Evolutionary conservation across 2,797 vertebrate genomes (phyloP).

Genomic region (Hozukius guyotensis): DNA sequence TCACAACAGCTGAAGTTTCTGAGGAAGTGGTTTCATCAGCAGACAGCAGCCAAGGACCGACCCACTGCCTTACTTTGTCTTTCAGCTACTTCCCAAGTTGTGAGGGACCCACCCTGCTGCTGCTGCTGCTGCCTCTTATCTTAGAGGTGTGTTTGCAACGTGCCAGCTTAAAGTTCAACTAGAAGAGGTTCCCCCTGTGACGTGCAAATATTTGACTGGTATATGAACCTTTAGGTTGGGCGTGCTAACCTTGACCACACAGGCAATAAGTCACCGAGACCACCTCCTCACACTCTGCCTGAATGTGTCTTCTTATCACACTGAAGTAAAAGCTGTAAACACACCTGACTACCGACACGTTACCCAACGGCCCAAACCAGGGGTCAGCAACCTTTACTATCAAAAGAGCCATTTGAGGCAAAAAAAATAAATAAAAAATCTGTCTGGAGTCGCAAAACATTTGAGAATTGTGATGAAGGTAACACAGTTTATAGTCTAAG

Average conservation of each 20-base stretch:
- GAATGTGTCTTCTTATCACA: background rate
- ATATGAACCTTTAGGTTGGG: background rate
- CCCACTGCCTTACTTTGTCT: constrained; percentile 36
- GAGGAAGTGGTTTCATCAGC: background rate
- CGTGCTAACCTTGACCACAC: constrained; percentile 27
- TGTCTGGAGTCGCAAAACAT: no score
- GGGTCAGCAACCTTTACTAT: no score
- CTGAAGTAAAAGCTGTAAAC: background rate
- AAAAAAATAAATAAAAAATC: no score
- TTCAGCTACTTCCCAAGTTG: background rate
- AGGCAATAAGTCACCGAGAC: background rate
- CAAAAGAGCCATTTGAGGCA: no score
- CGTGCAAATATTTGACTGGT: constrained; percentile 45
- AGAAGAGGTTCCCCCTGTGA: constrained; percentile 1
- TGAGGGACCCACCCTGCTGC: constrained; percentile 27
- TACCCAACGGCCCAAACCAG: no score
- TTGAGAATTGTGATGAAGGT: no score
- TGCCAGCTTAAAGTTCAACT: constrained; percentile 43
- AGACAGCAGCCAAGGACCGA: background rate
- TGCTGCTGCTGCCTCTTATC: background rate
- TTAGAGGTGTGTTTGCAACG: background rate
- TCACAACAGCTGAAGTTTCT: constrained; percentile 3
- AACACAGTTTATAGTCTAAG: no score
- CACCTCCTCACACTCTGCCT: background rate
- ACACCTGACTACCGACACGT: background rate